Evolutionary conservation across 1,140 invertebrate species (phyloP), one percentile per base, ranked within the genome.

Genomic region (Arctopsyche grandis): DNA sequence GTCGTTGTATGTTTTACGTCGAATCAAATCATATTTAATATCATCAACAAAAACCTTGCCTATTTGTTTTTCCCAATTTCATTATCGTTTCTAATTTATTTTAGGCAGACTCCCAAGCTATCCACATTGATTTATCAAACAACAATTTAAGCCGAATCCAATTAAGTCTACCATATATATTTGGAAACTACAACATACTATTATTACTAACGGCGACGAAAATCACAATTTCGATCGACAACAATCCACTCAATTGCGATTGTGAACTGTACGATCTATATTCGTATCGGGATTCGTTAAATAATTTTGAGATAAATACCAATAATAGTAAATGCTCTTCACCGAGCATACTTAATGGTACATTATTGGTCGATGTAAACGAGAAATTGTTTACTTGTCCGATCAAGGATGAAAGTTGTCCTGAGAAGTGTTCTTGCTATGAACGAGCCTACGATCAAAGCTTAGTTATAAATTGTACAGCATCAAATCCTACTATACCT

Each of bases 211-310:
- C 7, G 75, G 12, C 22, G 63, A 71, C 0, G 81, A 83, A 38
- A 69, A 73, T 19, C 22, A 0, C 63, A 85, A 9, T 24, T 74
- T n/a, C 75, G 12, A 29, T 92, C 3, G 89, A 86, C 74, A 84
- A 90, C 48, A 95, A 95, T 86, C 93, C 93, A 0, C 83, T 94
- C 22, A 63, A 83, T 5, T 95, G 94, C 81, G 90, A 94, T 81
- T 95, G 94, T 81, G 9, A 83, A 0, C 38, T 91, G 0, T 88
- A 91, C 56, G 80, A 86, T 19, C 89, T 94, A 69, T 82, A 90
- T 9, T 84, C 86, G 52, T 90, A 91, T 79, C n/a, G n/a, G n/a
- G n/a, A n/a, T n/a, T n/a, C n/a, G n/a, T 74, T 90, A 1, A 85
- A 88, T 63, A 83, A 85, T 91, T 0, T 74, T 84, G 1, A 84